Conservation (phyloP, 2,888 invertebrate species). For the Sinopyrophorus schimmeli region DNA sequence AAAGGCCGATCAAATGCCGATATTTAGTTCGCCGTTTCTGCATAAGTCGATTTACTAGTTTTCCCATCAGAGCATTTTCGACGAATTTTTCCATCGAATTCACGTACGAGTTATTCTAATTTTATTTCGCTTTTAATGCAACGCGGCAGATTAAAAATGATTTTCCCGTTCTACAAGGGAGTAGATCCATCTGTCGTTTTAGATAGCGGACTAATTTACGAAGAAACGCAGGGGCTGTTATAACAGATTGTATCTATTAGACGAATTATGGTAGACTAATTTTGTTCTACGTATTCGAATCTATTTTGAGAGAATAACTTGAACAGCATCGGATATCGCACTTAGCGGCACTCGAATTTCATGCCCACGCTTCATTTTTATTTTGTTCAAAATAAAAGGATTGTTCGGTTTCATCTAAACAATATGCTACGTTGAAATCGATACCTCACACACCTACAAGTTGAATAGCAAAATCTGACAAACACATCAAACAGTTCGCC, state of each 20-base stretch:
- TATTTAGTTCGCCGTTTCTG: no score
- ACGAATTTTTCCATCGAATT: no score
- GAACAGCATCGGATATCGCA: no score
- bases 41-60: no score
- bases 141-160: constrained; percentile 26
- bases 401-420: no score
- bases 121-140: constrained; percentile 24
- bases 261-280: constrained; percentile 44
- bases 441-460: constrained; percentile 9
- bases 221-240: constrained; percentile 36
- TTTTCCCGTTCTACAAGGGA: constrained; percentile 19
- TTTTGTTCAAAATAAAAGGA: no score
- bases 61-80: no score
- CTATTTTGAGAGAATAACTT: constrained; percentile 8
- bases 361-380: background rate
- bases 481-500: constrained; percentile 9
- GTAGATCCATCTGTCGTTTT: constrained; percentile 25
- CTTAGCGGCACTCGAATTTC: no score
- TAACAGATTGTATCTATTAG: constrained; percentile 45
- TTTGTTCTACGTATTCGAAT: constrained; percentile 28
- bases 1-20: no score
- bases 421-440: constrained; percentile 12
- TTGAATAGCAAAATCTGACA: constrained; percentile 13
- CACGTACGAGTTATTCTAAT: no score
- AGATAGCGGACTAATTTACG: constrained; percentile 41